Percentiles rank a stretch among this genome's conserved stretches.
These are phyloP conservation scores for Ferrisia virgata DNA, from an alignment of 2,888 invertebrate genomes.

Conservation along the genomic window DNA sequence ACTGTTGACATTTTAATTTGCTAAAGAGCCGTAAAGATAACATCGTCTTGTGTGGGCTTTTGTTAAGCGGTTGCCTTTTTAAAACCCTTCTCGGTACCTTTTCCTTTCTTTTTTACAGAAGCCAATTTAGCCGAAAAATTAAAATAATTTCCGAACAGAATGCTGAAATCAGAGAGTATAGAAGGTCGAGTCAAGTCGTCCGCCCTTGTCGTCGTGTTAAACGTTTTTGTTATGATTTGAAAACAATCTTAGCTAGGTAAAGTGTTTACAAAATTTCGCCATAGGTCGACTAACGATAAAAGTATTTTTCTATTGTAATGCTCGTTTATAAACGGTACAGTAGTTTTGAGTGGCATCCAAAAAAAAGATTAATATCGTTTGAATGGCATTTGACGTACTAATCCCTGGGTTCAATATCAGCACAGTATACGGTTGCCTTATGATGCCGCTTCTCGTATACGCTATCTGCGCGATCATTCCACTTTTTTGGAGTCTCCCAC, in stretches of 20 bases:
- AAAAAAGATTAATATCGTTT: constrained; percentile 13
- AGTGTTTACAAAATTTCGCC: neutral
- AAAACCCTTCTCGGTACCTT: neutral
- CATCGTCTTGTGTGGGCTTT: constrained; percentile 5
- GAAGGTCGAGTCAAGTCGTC: too few relatives aligned
- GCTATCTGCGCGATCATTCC: neutral
- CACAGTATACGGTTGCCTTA: neutral
- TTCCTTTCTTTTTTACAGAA: neutral
- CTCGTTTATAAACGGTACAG: constrained; percentile 8
- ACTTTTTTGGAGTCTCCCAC: neutral
- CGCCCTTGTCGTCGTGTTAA: neutral
- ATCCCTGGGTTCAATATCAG: neutral
- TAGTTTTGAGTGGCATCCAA: constrained; percentile 24
- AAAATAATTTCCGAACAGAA: neutral
- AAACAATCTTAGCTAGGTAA: neutral
- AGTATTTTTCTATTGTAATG: neutral
- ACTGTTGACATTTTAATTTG: constrained; percentile 32
- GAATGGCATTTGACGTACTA: constrained; percentile 27
- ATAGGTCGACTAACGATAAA: neutral
- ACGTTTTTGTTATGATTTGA: neutral
- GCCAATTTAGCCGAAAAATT: neutral
- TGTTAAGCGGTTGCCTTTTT: neutral
- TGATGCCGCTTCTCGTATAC: neutral
- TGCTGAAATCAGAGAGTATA: too few relatives aligned
- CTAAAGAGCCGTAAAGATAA: constrained; percentile 28